phyloP scores from a whole-genome alignment of 2,888 invertebrate genomes.

The Glaucopsyche alexis region DNA sequence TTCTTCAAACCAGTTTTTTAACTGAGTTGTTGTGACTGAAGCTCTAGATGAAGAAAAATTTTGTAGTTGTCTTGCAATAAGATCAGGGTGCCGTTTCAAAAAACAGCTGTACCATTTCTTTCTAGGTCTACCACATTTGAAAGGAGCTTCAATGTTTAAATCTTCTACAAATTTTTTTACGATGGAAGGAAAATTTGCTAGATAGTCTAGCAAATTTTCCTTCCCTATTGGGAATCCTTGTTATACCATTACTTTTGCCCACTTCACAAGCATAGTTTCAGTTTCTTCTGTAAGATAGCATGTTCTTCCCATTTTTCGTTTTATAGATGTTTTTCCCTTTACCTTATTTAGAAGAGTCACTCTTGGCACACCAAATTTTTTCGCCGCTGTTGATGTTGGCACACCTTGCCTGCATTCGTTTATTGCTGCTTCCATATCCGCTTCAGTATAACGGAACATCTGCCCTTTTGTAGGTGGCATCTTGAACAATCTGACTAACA shows the following conservation, averaged over 20 bases:
- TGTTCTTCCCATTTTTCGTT: conserved; percentile 24
- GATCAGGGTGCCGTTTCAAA: conserved; percentile 30
- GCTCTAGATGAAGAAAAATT: conserved; percentile 33
- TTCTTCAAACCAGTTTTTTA: conserved; percentile 33
- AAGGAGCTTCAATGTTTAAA: conserved; percentile 36
- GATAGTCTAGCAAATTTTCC: conserved; percentile 36
- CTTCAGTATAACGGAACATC: conserved; percentile 23
- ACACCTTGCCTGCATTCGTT: conserved; percentile 25
- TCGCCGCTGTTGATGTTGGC: conserved; percentile 21
- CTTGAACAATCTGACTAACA: no score
- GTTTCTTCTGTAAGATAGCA: conserved; percentile 17
- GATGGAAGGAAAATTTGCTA: no score
- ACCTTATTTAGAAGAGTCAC: conserved; percentile 24
- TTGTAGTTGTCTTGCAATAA: conserved; percentile 30
- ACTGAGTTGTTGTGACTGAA: neutral
- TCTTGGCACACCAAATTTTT: conserved; percentile 18
- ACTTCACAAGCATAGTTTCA: conserved; percentile 36
- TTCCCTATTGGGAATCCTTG: conserved; percentile 39
- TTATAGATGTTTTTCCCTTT: conserved; percentile 16
- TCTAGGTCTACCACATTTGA: conserved; percentile 33
- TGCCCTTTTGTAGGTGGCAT: conserved; percentile 19
- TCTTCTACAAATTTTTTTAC: conserved; percentile 33
- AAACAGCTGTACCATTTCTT: conserved; percentile 32
- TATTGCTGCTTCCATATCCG: conserved; percentile 26
- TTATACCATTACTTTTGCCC: conserved; percentile 38